Evolutionary conservation across 2,113 vertebrate species (phyloP).

Genomic region (Phrynocephalus versicolor): DNA sequence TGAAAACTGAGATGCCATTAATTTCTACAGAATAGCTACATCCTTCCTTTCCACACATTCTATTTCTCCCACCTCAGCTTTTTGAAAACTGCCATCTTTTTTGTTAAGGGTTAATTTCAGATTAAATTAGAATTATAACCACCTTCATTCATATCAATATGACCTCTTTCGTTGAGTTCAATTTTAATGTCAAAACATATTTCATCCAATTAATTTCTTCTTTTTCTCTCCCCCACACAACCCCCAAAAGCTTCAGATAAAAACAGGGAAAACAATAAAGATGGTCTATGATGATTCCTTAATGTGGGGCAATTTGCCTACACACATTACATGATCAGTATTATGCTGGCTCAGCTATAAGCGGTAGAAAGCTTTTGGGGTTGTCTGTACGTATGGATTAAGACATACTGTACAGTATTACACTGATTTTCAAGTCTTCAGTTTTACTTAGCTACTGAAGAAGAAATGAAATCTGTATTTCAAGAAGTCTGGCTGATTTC

Average conservation of each 20-base stretch:
- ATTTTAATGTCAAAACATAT: too few species aligned
- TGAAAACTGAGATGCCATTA: background rate
- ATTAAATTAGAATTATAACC: too few species aligned
- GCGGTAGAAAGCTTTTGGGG: background rate
- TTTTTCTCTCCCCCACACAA: background rate
- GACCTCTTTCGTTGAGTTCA: background rate
- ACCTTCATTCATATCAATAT: background rate
- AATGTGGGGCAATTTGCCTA: too few species aligned
- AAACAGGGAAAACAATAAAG: too few species aligned
- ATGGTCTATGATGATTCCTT: too few species aligned
- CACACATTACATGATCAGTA: too few species aligned
- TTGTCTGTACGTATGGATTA: background rate
- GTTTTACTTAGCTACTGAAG: slow-evolving; percentile 37
- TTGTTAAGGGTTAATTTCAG: too few species aligned
- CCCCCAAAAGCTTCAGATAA: too few species aligned
- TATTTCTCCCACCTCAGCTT: background rate
- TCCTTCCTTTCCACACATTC: background rate
- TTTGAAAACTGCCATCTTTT: background rate
- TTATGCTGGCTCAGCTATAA: background rate
- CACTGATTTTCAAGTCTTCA: slow-evolving; percentile 30
- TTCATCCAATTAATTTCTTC: background rate
- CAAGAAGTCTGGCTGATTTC: slow-evolving; percentile 31
- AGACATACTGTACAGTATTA: slow-evolving; percentile 24
- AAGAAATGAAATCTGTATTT: slow-evolving; percentile 43
- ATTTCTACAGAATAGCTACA: background rate